Percentiles rank a stretch among this genome's conserved stretches.
Evolutionary conservation across 2,888 invertebrate genomes (phyloP).

Genomic region (Pterostichus niger): DNA sequence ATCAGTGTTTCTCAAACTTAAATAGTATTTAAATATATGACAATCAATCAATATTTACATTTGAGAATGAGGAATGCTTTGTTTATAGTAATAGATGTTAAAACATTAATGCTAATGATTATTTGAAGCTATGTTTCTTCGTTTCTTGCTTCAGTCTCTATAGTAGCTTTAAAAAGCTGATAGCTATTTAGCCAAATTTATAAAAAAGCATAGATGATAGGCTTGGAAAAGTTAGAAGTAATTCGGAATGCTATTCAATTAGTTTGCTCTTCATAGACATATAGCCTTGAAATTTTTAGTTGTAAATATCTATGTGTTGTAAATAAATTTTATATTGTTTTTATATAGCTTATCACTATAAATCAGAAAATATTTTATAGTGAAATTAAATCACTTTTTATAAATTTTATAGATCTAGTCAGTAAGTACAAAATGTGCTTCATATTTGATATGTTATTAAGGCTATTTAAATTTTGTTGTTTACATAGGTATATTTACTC

Average conservation of each 20-base stretch:
- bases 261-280: slow-evolving; percentile 5
- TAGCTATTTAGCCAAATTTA: slow-evolving; percentile 23
- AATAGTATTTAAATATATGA: too few relatives aligned
- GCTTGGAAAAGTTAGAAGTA: slow-evolving; percentile 5
- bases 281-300: too few relatives aligned
- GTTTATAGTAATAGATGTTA: too few relatives aligned
- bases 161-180: slow-evolving; percentile 11
- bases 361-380: background rate
- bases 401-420: background rate
- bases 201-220: slow-evolving; percentile 8
- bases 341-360: background rate
- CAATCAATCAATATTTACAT: background rate
- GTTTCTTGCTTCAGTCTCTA: slow-evolving; percentile 21
- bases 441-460: background rate
- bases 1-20: too few relatives aligned
- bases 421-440: slow-evolving; percentile 15
- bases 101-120: background rate
- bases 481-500: background rate
- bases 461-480: slow-evolving; percentile 12
- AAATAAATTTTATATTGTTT: slow-evolving; percentile 25
- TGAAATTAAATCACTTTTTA: background rate
- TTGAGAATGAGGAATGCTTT: slow-evolving; percentile 11
- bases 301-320: background rate
- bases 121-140: slow-evolving; percentile 17
- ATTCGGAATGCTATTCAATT: background rate